Evolutionary conservation across 2,113 vertebrate genomes (phyloP).

Genomic region (Sterrhoptilus dennistouni): DNA sequence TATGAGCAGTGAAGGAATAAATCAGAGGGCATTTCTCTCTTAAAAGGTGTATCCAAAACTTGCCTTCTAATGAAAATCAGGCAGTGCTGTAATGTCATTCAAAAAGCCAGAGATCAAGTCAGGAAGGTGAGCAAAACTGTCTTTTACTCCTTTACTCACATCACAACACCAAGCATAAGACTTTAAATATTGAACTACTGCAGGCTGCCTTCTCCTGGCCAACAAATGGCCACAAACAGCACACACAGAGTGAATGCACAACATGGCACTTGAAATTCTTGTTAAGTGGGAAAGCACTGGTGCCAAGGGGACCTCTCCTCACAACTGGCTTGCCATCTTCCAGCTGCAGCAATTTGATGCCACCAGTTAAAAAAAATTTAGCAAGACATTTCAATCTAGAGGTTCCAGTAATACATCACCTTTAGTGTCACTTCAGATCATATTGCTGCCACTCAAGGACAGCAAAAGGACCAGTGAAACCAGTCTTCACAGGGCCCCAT

Average conservation of each 20-base stretch:
- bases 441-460: not conserved
- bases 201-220: not conserved
- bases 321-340: not conserved
- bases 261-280: not conserved
- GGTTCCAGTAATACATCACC: not conserved
- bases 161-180: not conserved
- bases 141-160: not conserved
- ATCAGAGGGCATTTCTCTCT: not conserved
- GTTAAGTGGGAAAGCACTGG: not conserved
- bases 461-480: not conserved
- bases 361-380: not conserved
- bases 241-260: fast-evolving
- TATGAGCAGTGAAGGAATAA: not conserved
- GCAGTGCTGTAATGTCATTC: not conserved
- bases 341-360: not conserved
- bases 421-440: not conserved
- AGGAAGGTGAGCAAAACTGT: not conserved
- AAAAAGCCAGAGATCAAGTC: not conserved
- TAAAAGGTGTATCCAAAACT: not conserved
- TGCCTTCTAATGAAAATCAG: not conserved
- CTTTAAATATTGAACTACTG: not conserved
- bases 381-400: not conserved
- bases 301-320: not conserved
- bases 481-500: not conserved
- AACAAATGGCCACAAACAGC: not conserved